Evolutionary conservation across 2,113 vertebrate genomes (phyloP).

Genomic region (Corythornis madagascariensis): DNA sequence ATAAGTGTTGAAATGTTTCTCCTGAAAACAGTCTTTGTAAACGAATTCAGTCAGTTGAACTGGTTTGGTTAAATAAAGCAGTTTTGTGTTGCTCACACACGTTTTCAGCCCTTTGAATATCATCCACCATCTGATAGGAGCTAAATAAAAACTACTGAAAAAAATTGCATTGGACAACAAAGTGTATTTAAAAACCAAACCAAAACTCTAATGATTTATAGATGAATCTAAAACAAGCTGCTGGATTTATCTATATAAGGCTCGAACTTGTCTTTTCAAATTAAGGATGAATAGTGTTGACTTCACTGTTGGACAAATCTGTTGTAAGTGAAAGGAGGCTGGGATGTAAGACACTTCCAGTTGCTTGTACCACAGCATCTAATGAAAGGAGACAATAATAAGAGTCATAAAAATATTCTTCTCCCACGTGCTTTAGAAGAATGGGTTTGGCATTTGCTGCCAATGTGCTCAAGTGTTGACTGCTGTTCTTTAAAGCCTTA

Average conservation of each 20-base stretch:
- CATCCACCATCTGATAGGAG: slow-evolving; percentile 2
- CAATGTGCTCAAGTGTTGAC: slow-evolving; percentile 50
- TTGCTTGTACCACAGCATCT: slow-evolving; percentile 15
- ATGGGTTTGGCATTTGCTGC: slow-evolving; percentile 10
- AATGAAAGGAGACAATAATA: slow-evolving; percentile 17
- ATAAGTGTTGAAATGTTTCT: neutral
- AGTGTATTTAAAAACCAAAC: neutral
- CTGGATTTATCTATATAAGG: slow-evolving; percentile 40
- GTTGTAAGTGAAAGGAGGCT: neutral
- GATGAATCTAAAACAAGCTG: neutral
- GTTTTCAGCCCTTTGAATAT: neutral
- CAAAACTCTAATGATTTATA: neutral
- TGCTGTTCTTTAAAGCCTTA: slow-evolving; percentile 61
- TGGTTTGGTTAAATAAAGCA: slow-evolving; percentile 26
- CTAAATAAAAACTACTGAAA: slow-evolving; percentile 31
- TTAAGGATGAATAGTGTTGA: neutral
- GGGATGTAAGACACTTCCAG: slow-evolving; percentile 27
- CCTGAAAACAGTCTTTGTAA: neutral
- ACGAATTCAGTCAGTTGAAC: neutral
- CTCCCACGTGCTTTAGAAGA: neutral
- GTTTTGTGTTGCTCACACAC: neutral
- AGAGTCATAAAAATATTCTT: slow-evolving; percentile 11
- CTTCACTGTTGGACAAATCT: slow-evolving; percentile 14
- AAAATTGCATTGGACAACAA: neutral
- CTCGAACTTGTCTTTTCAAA: slow-evolving; percentile 1